Evolutionary conservation across 2,888 invertebrate genomes (phyloP), one percentile per base, ranked within the genome.

Genomic region (Drymonia ruficornis): DNA sequence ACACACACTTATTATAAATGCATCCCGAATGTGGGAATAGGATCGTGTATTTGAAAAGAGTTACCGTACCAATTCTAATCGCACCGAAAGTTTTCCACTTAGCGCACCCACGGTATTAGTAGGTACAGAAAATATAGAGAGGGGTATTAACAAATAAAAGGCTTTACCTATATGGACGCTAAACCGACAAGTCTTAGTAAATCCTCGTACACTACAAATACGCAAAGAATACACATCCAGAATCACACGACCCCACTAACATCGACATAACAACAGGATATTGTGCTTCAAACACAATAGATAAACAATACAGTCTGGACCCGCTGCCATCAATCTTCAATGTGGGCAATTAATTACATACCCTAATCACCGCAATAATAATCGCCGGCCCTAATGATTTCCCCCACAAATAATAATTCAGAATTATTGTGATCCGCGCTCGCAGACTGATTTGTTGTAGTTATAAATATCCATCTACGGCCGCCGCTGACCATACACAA

Each of bases 401-500:
- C 59, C 59, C 56, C 56, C 53, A 49, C 16, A 53, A 65, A 70
- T 57, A 58, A 65, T 59, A 67, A 67, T 72, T 67, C 60, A 56
- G 64, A 66, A 68, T 73, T 63, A 70, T 65, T 61, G 50, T 61
- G 59, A 72, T 70, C 60, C 65, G 61, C 50, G 64, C 62, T 67
- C 53, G 61, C 53, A 49, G 50, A 63, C 62, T 71, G 72, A 74
- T 74, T 75, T 75, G 76, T 77, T 69, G 57, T 70, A 63, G 72
- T 67, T 67, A 77, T 76, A 76, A 76, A 76, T 77, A 70, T 73
- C 62, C 72, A 76, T 75, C 67, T 70, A 64, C 59, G 67, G 59
- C 61, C 61, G 51, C 57, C 60, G 66, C 61, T 76, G 76, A 73
- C 78, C 76, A 66, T 49, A 68, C 52, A 73, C 73, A 74, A 74